phyloP scores from a whole-genome alignment of 2,113 vertebrate species.

The Gambusia affinis region DNA sequence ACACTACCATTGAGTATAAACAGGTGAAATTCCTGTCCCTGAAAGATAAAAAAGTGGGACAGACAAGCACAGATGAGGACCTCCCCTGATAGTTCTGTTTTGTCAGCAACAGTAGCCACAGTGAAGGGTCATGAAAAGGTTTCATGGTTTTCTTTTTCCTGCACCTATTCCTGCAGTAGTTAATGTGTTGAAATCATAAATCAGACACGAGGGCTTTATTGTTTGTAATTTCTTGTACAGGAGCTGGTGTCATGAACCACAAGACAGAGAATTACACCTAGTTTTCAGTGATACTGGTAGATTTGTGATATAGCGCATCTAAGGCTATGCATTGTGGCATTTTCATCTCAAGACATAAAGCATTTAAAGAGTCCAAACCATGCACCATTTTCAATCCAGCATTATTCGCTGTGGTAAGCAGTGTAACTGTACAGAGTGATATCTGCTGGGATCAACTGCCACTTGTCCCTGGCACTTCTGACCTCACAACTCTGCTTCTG shows the following conservation, averaged over 20 bases:
- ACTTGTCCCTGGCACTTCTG: slow-evolving; percentile 52
- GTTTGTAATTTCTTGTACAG: slow-evolving; percentile 28
- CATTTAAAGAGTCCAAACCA: slow-evolving; percentile 3
- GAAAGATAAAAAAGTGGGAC: slow-evolving; percentile 43
- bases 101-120: slow-evolving; percentile 53
- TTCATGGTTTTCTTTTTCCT: slow-evolving; percentile 16
- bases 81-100: slow-evolving; percentile 53
- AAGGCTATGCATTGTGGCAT: neutral
- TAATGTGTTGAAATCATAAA: slow-evolving; percentile 22
- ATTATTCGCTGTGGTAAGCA: neutral
- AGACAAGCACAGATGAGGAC: slow-evolving; percentile 19
- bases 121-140: slow-evolving; percentile 52
- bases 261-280: neutral
- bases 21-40: neutral
- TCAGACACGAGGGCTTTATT: slow-evolving; percentile 5
- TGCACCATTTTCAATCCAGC: neutral
- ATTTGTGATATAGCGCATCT: neutral
- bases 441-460: slow-evolving; percentile 58
- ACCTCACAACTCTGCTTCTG: slow-evolving; percentile 57
- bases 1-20: slow-evolving; percentile 1
- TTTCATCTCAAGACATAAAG: neutral
- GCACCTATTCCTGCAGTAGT: slow-evolving; percentile 30
- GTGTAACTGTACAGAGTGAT: slow-evolving; percentile 31
- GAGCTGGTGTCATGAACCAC: slow-evolving; percentile 1
- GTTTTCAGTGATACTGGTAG: slow-evolving; percentile 3